phyloP scores from a whole-genome alignment of 2,113 vertebrate species.

The Athene noctua region DNA sequence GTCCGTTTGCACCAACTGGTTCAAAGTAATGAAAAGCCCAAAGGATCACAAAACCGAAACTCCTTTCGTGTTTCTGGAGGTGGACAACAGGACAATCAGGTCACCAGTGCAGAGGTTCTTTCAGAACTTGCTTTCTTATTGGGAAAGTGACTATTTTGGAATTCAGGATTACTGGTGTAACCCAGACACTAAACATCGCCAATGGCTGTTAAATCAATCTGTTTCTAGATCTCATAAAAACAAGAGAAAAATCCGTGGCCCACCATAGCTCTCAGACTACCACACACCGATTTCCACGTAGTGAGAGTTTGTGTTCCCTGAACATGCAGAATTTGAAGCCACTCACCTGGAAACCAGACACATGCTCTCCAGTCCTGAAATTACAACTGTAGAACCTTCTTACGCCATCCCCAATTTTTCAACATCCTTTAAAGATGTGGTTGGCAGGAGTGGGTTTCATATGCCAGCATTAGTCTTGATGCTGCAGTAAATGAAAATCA shows the following conservation, averaged over 20 bases:
- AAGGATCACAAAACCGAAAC: not conserved
- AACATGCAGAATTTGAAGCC: not conserved
- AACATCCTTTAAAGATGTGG: not conserved
- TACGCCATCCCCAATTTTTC: not conserved
- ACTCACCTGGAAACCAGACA: not conserved
- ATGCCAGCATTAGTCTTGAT: not conserved
- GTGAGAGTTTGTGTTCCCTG: not conserved
- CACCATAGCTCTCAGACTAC: not conserved
- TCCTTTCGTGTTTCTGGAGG: not conserved
- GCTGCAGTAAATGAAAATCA: slow-evolving; percentile 5
- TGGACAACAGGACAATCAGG: rapidly evolving
- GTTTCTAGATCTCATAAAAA: not conserved
- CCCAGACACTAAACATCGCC: not conserved
- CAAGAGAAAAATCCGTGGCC: not conserved
- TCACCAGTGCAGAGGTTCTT: not conserved
- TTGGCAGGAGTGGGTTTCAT: not conserved
- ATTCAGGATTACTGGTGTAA: not conserved
- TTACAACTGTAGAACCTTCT: not conserved
- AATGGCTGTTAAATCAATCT: not conserved
- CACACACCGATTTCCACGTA: not conserved
- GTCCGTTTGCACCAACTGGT: not conserved
- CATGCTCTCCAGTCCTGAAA: not conserved
- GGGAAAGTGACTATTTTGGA: not conserved
- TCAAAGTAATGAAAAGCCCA: not conserved
- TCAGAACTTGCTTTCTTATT: not conserved